Evolutionary conservation across 2,888 invertebrate genomes (phyloP), one percentile per base, ranked within the genome.

Genomic region (Pandemis heparana): DNA sequence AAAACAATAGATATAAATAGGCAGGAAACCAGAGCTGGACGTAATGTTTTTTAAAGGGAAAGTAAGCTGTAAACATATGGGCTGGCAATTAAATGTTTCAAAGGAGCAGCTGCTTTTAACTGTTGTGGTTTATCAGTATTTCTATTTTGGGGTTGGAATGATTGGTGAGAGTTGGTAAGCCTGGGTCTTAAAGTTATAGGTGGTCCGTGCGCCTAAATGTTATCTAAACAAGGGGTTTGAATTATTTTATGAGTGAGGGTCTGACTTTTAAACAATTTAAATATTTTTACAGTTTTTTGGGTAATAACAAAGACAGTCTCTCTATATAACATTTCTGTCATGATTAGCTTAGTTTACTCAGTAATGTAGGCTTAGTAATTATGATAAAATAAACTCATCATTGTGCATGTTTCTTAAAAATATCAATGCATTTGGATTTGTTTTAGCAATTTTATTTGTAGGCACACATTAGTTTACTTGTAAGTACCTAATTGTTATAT

Each of bases 11-110:
- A 61, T 46, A 74, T 68, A 74, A 74, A 74, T 74, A 74, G 69
- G n/a, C 69, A 60, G 59, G 74, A 65, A 74, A 70, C 69, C 64
- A 60, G 69, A 74, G 63, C 56, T 43, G 32, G 16, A 69, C 48
- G 41, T 32, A 41, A 53, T 74, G 69, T 74, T 71, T 75, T 76
- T 79, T 79, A 75, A 78, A 76, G 73, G 75, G 76, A 78, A 76
- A 75, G 77, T 78, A 75, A 78, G 79, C 75, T 79, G 80, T 61
- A 74, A 79, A 79, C 82, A 81, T 76, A 80, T 82, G 82, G 78
- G 76, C 68, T 79, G 81, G 81, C 81, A 81, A 82, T 82, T 81
- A 82, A 82, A 80, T 78, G 71, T 76, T 74, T 75, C 76, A 76
- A 76, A 77, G 61, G 63, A 74, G 78, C 80, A 82, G 81, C 79